These are phyloP conservation scores for Drosophila differens DNA, from an alignment of 2,888 invertebrate species.

Conservation along the genomic window DNA sequence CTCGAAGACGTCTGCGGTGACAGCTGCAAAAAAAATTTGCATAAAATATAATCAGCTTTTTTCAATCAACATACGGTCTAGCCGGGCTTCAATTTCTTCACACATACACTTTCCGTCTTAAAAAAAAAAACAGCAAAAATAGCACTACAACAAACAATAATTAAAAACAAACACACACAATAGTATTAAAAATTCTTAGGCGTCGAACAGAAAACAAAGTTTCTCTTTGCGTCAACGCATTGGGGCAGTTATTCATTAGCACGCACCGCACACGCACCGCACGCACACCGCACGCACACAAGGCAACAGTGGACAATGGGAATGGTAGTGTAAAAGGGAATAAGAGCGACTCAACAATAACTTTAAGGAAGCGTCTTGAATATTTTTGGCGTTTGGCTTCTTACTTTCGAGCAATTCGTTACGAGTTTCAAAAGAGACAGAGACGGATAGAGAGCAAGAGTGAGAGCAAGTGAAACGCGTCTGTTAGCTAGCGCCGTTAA, in stretches of 20 bases:
- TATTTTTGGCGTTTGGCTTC: conserved; percentile 36
- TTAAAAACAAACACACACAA: conserved; percentile 36
- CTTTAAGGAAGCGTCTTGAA: conserved; percentile 48
- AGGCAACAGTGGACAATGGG: conserved; percentile 26
- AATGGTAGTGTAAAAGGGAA: conserved; percentile 2
- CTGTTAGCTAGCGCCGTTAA: conserved; percentile 69
- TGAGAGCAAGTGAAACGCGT: conserved; percentile 63
- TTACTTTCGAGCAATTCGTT: conserved; percentile 44
- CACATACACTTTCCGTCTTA: conserved; percentile 35
- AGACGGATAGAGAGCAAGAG: conserved; percentile 5
- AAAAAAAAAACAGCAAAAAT: conserved; percentile 25
- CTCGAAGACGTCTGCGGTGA: background rate
- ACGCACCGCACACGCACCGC: conserved; percentile 45
- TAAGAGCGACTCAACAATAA: conserved; percentile 7
- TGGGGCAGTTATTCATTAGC: conserved; percentile 53
- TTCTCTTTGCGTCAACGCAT: conserved; percentile 71
- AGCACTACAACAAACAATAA: conserved; percentile 27
- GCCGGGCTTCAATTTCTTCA: conserved; percentile 59
- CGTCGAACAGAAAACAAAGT: conserved; percentile 47
- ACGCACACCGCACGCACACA: conserved; percentile 26
- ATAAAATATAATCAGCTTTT: conserved; percentile 66
- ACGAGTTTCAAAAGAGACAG: conserved; percentile 21
- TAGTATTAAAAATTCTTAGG: conserved; percentile 41
- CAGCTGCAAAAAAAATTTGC: conserved; percentile 66
- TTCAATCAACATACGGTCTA: conserved; percentile 37